Conservation (phyloP, 2,888 invertebrate genomes). For the Agrochola macilenta region DNA sequence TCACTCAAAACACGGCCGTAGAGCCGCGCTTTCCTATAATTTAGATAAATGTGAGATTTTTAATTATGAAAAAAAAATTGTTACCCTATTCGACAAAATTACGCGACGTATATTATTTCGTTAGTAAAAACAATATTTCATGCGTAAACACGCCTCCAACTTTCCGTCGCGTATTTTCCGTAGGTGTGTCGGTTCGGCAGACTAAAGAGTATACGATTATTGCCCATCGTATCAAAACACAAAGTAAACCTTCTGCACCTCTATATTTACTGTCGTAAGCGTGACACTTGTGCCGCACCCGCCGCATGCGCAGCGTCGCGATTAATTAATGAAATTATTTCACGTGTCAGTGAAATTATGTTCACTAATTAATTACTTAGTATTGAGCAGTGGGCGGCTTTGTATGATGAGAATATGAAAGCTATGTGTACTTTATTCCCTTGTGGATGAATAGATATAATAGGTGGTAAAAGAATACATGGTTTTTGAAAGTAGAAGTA, state of each 20-base stretch:
- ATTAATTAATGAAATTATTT: slow-evolving; percentile 65
- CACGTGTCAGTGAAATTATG: slow-evolving; percentile 57
- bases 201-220: no score
- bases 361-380: slow-evolving; percentile 51
- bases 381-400: slow-evolving; percentile 20
- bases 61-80: no score
- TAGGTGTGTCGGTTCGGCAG: no score
- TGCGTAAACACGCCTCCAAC: no score
- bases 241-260: slow-evolving; percentile 25
- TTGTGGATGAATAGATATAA: neutral
- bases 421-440: slow-evolving; percentile 15
- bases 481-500: slow-evolving; percentile 8
- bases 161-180: no score
- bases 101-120: no score
- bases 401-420: slow-evolving; percentile 47
- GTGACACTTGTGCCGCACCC: slow-evolving; percentile 60
- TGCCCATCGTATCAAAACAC: no score
- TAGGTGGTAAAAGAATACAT: neutral
- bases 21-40: no score
- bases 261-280: slow-evolving; percentile 32
- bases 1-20: no score
- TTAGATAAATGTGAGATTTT: no score
- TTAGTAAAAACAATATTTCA: no score
- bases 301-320: slow-evolving; percentile 39
- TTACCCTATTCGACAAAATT: no score